phyloP scores from a whole-genome alignment of 2,113 vertebrate species.

The Leucopsar rothschildi region DNA sequence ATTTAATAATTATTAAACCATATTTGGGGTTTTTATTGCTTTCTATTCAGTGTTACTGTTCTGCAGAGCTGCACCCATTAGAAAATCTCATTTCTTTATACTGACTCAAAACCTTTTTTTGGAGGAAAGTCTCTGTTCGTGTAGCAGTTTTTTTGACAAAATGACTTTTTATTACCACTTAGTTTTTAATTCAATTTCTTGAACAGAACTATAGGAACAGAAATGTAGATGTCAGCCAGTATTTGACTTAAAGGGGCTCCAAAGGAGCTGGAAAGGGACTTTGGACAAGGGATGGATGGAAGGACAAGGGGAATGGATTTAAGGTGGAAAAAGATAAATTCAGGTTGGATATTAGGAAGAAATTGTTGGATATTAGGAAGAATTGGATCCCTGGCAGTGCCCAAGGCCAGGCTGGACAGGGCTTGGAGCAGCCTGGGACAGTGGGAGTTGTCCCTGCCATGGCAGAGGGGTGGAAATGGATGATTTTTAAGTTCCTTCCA shows the following conservation, averaged over 20 bases:
- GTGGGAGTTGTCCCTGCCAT: background rate
- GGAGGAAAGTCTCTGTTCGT: background rate
- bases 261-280: background rate
- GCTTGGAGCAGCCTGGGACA: rapidly evolving
- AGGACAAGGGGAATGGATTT: background rate
- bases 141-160: background rate
- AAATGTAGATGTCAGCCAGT: background rate
- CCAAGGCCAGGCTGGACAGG: background rate
- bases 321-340: background rate
- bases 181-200: background rate
- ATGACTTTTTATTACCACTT: background rate
- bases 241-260: background rate
- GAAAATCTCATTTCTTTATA: background rate
- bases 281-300: background rate
- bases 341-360: background rate
- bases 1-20: background rate
- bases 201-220: background rate
- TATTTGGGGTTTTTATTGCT: background rate
- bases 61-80: background rate
- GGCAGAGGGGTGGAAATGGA: background rate
- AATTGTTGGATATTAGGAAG: background rate
- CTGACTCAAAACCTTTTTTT: background rate
- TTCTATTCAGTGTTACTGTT: background rate
- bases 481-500: background rate
- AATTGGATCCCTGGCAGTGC: background rate